phyloP scores from a whole-genome alignment of 2,888 invertebrate genomes.

The Oscheius sp. region DNA sequence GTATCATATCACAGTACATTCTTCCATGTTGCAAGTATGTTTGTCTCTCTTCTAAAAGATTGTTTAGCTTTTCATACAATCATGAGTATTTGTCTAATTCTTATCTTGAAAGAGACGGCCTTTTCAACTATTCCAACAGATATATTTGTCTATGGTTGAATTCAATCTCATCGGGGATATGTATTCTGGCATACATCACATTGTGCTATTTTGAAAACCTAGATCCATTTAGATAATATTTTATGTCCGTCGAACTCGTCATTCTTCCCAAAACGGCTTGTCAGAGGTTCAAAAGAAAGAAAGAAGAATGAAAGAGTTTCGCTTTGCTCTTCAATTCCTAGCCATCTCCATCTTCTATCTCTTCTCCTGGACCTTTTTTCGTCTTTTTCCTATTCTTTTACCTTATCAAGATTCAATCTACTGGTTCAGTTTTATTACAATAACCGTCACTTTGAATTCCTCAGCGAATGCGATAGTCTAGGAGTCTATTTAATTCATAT shows the following conservation, averaged over 20 bases:
- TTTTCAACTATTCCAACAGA: background rate
- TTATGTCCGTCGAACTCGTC: background rate
- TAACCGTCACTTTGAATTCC: background rate
- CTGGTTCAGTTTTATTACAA: constrained; percentile 1
- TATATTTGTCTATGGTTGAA: background rate
- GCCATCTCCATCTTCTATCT: background rate
- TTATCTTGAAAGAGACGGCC: background rate
- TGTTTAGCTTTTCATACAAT: background rate
- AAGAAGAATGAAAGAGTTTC: background rate
- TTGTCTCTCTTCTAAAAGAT: background rate
- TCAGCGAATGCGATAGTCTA: background rate
- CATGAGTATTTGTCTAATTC: background rate
- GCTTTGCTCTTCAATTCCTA: background rate
- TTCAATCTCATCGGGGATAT: background rate
- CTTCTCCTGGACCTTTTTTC: background rate
- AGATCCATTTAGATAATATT: background rate
- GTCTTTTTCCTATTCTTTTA: background rate
- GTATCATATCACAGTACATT: constrained; percentile 1
- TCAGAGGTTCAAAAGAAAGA: background rate
- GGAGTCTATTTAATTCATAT: too few species aligned
- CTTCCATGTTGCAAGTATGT: constrained; percentile 6
- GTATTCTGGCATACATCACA: background rate
- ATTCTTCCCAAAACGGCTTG: background rate
- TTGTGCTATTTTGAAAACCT: too few species aligned
- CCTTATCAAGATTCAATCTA: background rate